phyloP scores from a whole-genome alignment of 2,888 invertebrate genomes.

The Caenorhabditis doughertyi region DNA sequence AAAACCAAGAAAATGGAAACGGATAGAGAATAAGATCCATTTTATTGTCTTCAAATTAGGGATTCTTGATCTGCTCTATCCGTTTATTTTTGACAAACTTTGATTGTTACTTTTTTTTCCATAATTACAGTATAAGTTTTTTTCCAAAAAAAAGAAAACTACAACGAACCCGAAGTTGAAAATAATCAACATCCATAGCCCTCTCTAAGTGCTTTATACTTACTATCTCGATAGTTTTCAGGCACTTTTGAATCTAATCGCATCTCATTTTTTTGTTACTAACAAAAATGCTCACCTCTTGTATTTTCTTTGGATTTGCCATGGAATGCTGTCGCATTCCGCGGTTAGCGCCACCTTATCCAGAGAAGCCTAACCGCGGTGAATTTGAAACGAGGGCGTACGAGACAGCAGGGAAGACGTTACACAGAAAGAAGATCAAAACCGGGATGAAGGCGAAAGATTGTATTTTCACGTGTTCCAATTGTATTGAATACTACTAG shows the following conservation, averaged over 20 bases:
- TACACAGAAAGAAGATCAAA: not conserved
- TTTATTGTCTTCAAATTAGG: not conserved
- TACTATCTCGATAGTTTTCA: too few relatives aligned
- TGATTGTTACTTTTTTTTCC: not conserved
- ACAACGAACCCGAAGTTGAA: too few relatives aligned
- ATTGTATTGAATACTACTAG: constrained; percentile 27
- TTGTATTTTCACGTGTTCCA: not conserved
- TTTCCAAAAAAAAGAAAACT: too few relatives aligned
- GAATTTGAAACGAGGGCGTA: constrained; percentile 28
- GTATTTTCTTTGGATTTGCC: constrained; percentile 80
- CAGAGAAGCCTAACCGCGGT: constrained; percentile 68
- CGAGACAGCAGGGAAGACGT: constrained; percentile 20
- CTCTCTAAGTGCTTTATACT: too few relatives aligned
- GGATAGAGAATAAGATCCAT: not conserved
- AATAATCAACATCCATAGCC: too few relatives aligned
- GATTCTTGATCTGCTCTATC: not conserved
- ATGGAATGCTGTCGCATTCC: constrained; percentile 81
- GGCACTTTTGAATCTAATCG: too few relatives aligned
- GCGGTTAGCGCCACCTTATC: constrained; percentile 62
- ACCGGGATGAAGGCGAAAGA: not conserved
- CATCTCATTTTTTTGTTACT: not conserved
- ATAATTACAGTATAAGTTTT: too few relatives aligned
- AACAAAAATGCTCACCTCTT: constrained; percentile 74
- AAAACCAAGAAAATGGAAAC: constrained; percentile 4
- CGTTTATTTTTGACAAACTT: not conserved